A percentile compares a stretch with the other conserved stretches of the same genome.
phyloP scores from a whole-genome alignment of 2,888 invertebrate species.

The Caenorhabditis doughertyi region DNA sequence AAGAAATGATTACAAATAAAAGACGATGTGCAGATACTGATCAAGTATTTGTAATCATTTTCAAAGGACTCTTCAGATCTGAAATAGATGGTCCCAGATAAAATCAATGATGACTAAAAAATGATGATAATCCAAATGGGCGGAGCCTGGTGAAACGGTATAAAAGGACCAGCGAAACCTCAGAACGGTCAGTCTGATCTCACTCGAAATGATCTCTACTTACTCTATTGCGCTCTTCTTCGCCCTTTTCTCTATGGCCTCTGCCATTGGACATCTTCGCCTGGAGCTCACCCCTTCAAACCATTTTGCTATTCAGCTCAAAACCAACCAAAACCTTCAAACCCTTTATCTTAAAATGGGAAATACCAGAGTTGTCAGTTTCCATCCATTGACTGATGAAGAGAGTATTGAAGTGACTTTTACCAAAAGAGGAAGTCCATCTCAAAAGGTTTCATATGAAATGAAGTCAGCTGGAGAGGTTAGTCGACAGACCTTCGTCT shows the following conservation, averaged over 20 bases:
- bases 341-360: conserved; percentile 7
- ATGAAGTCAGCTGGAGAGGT: neutral
- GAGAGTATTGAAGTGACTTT: neutral
- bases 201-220: conserved; percentile 28
- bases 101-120: neutral
- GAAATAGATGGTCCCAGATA: neutral
- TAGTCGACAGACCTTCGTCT: neutral
- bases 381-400: conserved; percentile 14
- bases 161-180: neutral
- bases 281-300: conserved; percentile 31
- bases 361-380: conserved; percentile 1
- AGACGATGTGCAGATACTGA: neutral
- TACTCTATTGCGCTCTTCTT: neutral
- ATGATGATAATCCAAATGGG: conserved; percentile 22
- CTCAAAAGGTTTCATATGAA: too few species aligned
- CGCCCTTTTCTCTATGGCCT: conserved; percentile 11
- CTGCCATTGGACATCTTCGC: conserved; percentile 37
- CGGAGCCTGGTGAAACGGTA: conserved; percentile 5
- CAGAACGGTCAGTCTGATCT: neutral
- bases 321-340: conserved; percentile 5
- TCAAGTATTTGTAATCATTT: conserved; percentile 6
- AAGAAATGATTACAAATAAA: neutral
- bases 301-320: neutral
- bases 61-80: neutral
- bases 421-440: neutral